Base-by-base conservation (phyloP, 2,888 invertebrate species). In the Lepidonotus clava region DNA sequence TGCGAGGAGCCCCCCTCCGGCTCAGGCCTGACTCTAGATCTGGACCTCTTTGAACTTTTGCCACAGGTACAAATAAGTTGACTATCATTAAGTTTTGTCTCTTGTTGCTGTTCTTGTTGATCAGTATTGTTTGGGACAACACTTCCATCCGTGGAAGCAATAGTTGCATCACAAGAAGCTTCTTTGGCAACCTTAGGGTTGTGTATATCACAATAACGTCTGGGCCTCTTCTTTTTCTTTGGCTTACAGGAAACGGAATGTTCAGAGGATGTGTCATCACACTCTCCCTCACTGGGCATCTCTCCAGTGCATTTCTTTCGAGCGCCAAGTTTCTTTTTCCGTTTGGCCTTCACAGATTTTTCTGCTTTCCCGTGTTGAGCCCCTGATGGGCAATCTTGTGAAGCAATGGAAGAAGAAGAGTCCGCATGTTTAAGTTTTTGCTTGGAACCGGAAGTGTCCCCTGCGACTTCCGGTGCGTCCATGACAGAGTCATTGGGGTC, bases 1-100 rank as follows among this genome's bases (percentile, higher is more conserved):
- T 24, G 38, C 28, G 71, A 34, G 67, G 67, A 67, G 76, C 85
- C 85, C 76, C 85, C 85, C 76, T 85, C 85, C 18, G 85, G 85
- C 51, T 85, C 85, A 24, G 85, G 85, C 41, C 85, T 41, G 0
- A 56, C 83, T 83, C 56, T 83, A 28, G 80, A 80, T 80, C 80
- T 41, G 28, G 80, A 80, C 46, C 80, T 41, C 34, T 80, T 80
- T 28, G 80, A 80, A 80, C 80, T 46, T 80, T 80, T 80, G 46
- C 80, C 28, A 80, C 80, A 80, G 21, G 80, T 80, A 24, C 80
- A 80, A 32, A 80, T 32, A 28, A 46, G 80, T 40, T 24, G 2
- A 1, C 4, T 80, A 1, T 41, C 80, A 80, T 80, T 46, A 51
- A 11, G 38, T 36, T 34, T 4, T 28, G 24, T 28, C 28, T 80